These are phyloP conservation scores for Osmerus mordax DNA, from an alignment of 2,113 vertebrate genomes.

Conservation along the genomic window DNA sequence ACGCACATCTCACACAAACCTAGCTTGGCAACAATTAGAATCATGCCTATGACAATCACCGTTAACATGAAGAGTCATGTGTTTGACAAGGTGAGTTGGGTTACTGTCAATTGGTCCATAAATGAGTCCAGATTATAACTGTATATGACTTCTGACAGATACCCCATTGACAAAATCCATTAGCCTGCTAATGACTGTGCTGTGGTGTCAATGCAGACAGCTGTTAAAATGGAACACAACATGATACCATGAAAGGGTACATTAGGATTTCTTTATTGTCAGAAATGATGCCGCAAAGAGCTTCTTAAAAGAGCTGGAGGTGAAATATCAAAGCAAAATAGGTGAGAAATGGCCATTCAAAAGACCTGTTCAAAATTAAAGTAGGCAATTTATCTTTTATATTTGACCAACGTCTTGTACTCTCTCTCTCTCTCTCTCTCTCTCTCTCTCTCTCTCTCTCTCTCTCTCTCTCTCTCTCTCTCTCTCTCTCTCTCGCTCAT, in stretches of 20 bases:
- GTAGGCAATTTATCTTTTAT: constrained; percentile 42
- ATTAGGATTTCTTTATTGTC: constrained; percentile 51
- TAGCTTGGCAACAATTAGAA: constrained; percentile 2
- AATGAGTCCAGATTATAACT: constrained; percentile 57
- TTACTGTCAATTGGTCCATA: constrained; percentile 43
- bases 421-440: no score
- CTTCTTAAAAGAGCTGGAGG: constrained; percentile 50
- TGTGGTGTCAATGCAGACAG: background rate
- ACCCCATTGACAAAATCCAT: constrained; percentile 63
- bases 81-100: constrained; percentile 36
- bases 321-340: constrained; percentile 45
- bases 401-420: constrained; percentile 24
- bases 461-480: no score
- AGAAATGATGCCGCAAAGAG: constrained; percentile 46
- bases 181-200: constrained; percentile 54
- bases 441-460: no score
- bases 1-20: background rate
- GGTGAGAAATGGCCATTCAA: constrained; percentile 26
- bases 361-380: constrained; percentile 37
- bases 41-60: constrained; percentile 41
- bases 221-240: constrained; percentile 42
- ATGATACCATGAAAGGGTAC: constrained; percentile 30
- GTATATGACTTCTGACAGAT: constrained; percentile 57
- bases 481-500: no score
- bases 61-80: constrained; percentile 40